Percentiles rank a stretch among this genome's conserved stretches.
These are phyloP conservation scores for Stomorhina lunata DNA, from an alignment of 2,888 invertebrate genomes.

Conservation along the genomic window DNA sequence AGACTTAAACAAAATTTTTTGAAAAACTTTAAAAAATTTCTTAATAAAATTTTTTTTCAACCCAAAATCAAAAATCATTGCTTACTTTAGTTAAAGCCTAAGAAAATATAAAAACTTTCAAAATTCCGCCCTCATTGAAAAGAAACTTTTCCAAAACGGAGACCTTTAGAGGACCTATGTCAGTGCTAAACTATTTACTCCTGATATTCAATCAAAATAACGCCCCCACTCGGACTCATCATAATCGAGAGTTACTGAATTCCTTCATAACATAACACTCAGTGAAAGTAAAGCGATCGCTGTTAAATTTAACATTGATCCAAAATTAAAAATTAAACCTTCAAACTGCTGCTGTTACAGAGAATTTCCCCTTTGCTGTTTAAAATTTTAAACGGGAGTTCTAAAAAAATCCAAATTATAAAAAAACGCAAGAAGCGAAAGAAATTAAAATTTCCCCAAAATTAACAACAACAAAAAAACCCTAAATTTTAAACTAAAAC, in stretches of 20 bases:
- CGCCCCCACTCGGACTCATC: constrained; percentile 72
- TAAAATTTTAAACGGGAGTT: constrained; percentile 16
- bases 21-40: constrained; percentile 18
- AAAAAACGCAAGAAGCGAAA: constrained; percentile 21
- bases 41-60: background rate
- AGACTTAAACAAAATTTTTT: background rate
- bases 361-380: constrained; percentile 5
- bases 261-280: constrained; percentile 79
- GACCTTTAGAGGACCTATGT: constrained; percentile 77
- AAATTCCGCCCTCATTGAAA: constrained; percentile 75
- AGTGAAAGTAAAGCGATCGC: constrained; percentile 63
- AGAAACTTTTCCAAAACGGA: constrained; percentile 77
- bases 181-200: constrained; percentile 77
- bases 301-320: background rate
- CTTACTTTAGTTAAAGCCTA: background rate
- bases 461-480: constrained; percentile 15
- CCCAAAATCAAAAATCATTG: background rate
- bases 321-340: background rate
- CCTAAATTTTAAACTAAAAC: constrained; percentile 15
- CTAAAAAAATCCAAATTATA: constrained; percentile 15
- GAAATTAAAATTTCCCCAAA: background rate
- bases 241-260: constrained; percentile 77
- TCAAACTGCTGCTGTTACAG: constrained; percentile 36
- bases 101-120: constrained; percentile 68
- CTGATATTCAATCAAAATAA: constrained; percentile 77